phyloP scores from a whole-genome alignment of 2,797 vertebrate genomes.

The Lateolabrax maculatus region DNA sequence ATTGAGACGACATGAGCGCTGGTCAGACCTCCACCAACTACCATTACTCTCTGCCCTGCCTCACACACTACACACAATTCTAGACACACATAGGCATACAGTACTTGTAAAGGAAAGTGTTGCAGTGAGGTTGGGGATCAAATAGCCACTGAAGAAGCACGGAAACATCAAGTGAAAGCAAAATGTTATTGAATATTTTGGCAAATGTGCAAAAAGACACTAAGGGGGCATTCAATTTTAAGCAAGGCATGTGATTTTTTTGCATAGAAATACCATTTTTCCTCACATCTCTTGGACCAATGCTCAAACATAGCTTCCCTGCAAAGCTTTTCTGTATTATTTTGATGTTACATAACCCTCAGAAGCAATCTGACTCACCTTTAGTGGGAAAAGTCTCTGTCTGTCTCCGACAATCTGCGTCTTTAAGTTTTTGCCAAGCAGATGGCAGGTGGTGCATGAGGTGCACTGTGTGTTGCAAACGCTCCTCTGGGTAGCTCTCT shows the following conservation, averaged over 20 bases:
- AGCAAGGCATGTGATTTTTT: not conserved
- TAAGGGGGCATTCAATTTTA: not conserved
- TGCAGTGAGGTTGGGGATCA: not conserved
- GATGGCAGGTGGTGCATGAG: slow-evolving; percentile 82
- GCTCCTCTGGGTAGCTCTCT: slow-evolving; percentile 84
- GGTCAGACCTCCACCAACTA: slow-evolving; percentile 87
- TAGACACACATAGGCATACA: slow-evolving; percentile 54
- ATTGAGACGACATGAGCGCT: slow-evolving; percentile 86
- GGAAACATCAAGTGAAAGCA: slow-evolving; percentile 27
- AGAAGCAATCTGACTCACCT: slow-evolving; percentile 62
- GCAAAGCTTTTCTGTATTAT: not conserved
- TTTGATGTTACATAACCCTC: not conserved
- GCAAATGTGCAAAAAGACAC: not conserved
- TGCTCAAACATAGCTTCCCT: not conserved
- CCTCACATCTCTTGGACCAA: not conserved
- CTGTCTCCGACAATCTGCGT: slow-evolving; percentile 27
- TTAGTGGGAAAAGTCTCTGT: slow-evolving; percentile 6
- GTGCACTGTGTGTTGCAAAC: slow-evolving; percentile 83
- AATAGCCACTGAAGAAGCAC: not conserved
- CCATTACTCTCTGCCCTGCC: slow-evolving; percentile 83
- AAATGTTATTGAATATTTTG: not conserved
- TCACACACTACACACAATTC: slow-evolving; percentile 74
- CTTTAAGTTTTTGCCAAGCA: slow-evolving; percentile 39
- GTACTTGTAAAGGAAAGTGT: slow-evolving; percentile 2
- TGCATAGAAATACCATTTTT: not conserved